Evolutionary conservation across 2,797 vertebrate genomes (phyloP).

Genomic region (Epinephelus malabaricus): DNA sequence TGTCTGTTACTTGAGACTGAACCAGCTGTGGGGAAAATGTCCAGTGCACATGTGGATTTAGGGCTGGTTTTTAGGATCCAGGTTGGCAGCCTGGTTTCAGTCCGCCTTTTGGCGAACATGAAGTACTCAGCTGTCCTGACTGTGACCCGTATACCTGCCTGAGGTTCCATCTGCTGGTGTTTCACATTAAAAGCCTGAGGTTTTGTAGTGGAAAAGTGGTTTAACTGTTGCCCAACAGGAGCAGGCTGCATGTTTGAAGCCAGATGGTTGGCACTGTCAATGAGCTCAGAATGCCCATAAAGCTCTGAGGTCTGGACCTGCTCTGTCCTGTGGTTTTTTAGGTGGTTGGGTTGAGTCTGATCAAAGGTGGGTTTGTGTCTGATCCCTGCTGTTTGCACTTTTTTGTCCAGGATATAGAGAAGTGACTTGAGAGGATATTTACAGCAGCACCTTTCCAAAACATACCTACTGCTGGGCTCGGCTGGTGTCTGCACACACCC

Average conservation of each 20-base stretch:
- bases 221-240: conserved; percentile 64
- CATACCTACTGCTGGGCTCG: no score
- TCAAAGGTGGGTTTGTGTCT: conserved; percentile 3
- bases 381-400: conserved; percentile 12
- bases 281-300: conserved; percentile 39
- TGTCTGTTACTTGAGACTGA: neutral
- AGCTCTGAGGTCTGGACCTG: conserved; percentile 52
- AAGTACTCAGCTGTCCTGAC: neutral
- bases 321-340: conserved; percentile 50
- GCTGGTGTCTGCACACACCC: neutral
- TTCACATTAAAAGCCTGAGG: conserved; percentile 27
- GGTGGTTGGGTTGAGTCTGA: neutral
- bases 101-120: neutral
- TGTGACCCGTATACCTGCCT: neutral
- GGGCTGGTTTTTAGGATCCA: neutral
- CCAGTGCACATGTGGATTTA: conserved; percentile 27
- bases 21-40: neutral
- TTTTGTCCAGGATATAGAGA: neutral
- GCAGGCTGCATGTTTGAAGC: conserved; percentile 57
- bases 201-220: conserved; percentile 48
- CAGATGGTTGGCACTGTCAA: conserved; percentile 71
- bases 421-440: no score
- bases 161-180: neutral
- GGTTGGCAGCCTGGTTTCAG: neutral
- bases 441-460: no score